Percentiles rank a stretch among this genome's conserved stretches.
Evolutionary conservation across 2,797 vertebrate species (phyloP).

Genomic region (Sylvia borin): DNA sequence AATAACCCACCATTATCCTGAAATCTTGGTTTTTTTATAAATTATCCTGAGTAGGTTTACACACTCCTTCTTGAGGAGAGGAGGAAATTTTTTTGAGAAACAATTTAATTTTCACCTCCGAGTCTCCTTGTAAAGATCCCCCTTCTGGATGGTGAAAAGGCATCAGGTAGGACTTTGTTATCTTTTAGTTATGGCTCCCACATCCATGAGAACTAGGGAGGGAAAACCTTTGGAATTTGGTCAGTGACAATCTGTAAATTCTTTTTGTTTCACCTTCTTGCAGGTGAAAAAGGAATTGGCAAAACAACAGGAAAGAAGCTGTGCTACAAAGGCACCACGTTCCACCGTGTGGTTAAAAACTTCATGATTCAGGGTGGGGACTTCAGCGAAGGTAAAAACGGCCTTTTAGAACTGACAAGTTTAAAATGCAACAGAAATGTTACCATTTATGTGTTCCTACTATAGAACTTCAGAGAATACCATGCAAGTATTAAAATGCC

Average conservation of each 20-base stretch:
- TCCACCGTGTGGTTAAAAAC: slow-evolving; percentile 99
- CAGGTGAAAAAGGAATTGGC: slow-evolving; percentile 94
- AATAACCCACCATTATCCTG: neutral
- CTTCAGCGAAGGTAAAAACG: slow-evolving; percentile 93
- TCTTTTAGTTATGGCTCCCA: neutral
- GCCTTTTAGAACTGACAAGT: neutral
- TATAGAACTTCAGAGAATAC: neutral
- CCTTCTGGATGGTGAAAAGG: neutral
- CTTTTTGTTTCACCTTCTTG: neutral
- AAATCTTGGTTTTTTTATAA: neutral
- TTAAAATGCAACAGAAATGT: neutral
- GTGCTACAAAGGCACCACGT: slow-evolving; percentile 98
- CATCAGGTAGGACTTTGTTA: neutral
- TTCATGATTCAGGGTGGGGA: slow-evolving; percentile 99
- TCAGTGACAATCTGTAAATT: neutral
- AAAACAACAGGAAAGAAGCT: slow-evolving; percentile 96
- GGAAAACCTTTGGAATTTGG: neutral
- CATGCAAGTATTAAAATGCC: neutral
- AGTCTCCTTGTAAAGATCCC: neutral
- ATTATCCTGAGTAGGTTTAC: neutral
- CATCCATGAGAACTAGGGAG: neutral
- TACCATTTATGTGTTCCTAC: fast-evolving
- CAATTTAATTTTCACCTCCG: neutral
- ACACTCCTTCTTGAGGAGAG: fast-evolving
- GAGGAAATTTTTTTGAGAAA: neutral